These are phyloP conservation scores for Phoxinus dragarum DNA, from an alignment of 2,797 vertebrate genomes.

Conservation along the genomic window DNA sequence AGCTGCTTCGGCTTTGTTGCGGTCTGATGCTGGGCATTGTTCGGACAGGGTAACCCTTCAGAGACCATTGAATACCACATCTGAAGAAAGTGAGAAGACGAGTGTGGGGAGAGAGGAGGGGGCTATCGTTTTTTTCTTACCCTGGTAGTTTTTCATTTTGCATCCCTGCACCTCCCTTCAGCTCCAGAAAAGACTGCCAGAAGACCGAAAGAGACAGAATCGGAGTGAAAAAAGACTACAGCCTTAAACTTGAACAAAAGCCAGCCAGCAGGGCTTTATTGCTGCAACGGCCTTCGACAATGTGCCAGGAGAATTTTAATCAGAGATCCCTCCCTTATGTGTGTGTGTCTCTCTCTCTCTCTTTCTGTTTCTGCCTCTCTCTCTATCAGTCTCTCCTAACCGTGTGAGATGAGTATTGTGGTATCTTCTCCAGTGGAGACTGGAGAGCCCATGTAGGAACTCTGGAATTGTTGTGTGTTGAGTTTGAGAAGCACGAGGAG, in stretches of 20 bases:
- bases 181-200: slow-evolving; percentile 24
- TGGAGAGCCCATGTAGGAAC: slow-evolving; percentile 29
- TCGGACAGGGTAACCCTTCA: slow-evolving; percentile 41
- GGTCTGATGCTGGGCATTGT: slow-evolving; percentile 50
- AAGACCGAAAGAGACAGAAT: slow-evolving; percentile 34
- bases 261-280: slow-evolving; percentile 40
- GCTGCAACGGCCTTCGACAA: slow-evolving; percentile 25
- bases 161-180: slow-evolving; percentile 20
- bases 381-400: slow-evolving; percentile 29
- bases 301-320: slow-evolving; percentile 49
- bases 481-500: slow-evolving; percentile 2
- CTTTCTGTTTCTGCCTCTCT: slow-evolving; percentile 24
- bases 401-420: slow-evolving; percentile 4
- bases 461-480: background rate
- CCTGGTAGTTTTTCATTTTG: slow-evolving; percentile 30
- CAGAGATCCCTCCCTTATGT: slow-evolving; percentile 40
- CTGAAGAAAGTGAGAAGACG: slow-evolving; percentile 41
- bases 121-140: slow-evolving; percentile 6
- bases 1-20: slow-evolving; percentile 56
- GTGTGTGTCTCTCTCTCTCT: background rate
- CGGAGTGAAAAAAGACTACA: background rate
- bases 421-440: slow-evolving; percentile 24
- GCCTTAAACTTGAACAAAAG: slow-evolving; percentile 48
- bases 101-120: slow-evolving; percentile 19
- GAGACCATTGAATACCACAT: slow-evolving; percentile 49